Percentiles rank a stretch among this genome's conserved stretches.
Evolutionary conservation across 2,113 vertebrate genomes (phyloP).

Genomic region (Nettapus auritus): DNA sequence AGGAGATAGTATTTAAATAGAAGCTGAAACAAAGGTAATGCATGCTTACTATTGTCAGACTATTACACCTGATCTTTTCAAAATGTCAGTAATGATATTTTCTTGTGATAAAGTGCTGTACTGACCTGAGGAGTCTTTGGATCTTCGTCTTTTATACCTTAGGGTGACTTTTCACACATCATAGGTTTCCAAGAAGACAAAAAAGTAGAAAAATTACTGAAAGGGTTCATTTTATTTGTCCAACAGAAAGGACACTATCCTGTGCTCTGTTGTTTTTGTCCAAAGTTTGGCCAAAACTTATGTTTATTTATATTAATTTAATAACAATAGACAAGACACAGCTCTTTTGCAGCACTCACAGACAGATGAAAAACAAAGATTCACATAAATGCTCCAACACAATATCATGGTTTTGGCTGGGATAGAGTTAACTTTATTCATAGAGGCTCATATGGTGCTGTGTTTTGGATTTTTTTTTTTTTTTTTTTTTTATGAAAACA

Average conservation of each 20-base stretch:
- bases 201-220: not conserved
- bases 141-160: not conserved
- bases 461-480: too few species aligned
- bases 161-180: slow-evolving; percentile 31
- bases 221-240: not conserved
- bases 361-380: not conserved
- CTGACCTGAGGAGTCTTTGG: not conserved
- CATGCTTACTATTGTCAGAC: not conserved
- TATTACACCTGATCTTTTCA: slow-evolving; percentile 17
- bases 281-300: not conserved
- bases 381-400: not conserved
- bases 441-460: too few species aligned
- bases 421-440: too few species aligned
- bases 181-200: not conserved
- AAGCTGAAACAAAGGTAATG: not conserved
- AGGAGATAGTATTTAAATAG: not conserved
- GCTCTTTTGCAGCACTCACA: not conserved
- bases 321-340: not conserved
- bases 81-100: slow-evolving; percentile 48
- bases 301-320: not conserved
- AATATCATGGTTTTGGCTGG: too few species aligned
- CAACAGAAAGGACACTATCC: not conserved
- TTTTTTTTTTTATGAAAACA: too few species aligned
- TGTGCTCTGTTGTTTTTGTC: not conserved
- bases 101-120: slow-evolving; percentile 16